Conservation (phyloP, 92 coral and sea anemone genomes). For the Palythoa heliodiscus region DNA sequence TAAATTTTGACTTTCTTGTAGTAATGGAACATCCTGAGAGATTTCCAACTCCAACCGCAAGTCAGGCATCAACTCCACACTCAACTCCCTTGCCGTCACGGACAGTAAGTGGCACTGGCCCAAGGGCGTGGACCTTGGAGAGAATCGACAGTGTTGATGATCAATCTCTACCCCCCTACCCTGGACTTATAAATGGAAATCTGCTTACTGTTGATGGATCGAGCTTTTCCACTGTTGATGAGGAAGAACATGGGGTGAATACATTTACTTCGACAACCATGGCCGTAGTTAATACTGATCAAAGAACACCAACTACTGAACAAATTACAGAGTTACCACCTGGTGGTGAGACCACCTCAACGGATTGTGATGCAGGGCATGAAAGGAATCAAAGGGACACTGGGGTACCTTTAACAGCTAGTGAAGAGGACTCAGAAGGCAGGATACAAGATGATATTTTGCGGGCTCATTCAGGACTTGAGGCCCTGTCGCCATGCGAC, state of each 20-base stretch:
- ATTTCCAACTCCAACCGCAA: constrained; percentile 65
- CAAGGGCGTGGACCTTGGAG: background rate
- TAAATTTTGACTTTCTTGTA: constrained; percentile 1
- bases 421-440: background rate
- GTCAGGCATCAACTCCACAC: constrained; percentile 28
- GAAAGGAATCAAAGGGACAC: background rate
- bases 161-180: constrained; percentile 33
- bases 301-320: background rate
- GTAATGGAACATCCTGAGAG: constrained; percentile 84
- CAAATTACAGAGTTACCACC: background rate
- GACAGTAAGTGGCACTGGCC: background rate
- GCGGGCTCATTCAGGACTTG: background rate
- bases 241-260: background rate
- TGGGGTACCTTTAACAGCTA: too few species aligned
- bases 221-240: constrained; percentile 4
- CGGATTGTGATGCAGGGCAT: background rate
- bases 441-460: background rate
- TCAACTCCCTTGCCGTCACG: constrained; percentile 28
- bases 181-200: constrained; percentile 33
- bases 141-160: constrained; percentile 38
- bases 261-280: background rate
- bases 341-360: background rate
- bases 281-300: background rate
- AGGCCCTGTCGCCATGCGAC: background rate
- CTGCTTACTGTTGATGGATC: background rate